Conservation (phyloP, 2,797 vertebrate species). For the Amphiprion clarkii region DNA sequence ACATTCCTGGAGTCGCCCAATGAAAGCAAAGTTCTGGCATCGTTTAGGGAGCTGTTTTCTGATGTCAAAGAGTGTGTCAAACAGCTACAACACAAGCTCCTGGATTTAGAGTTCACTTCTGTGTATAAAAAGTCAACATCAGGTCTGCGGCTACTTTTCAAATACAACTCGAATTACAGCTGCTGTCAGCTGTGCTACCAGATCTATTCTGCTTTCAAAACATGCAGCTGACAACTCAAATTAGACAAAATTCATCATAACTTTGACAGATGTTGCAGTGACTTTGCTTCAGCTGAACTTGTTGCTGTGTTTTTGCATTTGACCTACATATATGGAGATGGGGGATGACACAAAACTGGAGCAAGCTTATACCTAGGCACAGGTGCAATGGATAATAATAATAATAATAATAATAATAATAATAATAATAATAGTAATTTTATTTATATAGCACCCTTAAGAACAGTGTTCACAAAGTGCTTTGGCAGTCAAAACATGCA, state of each 20-base stretch:
- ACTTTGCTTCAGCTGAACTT: conserved; percentile 7
- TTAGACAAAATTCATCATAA: conserved; percentile 6
- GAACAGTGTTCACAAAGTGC: too few species aligned
- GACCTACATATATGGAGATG: conserved; percentile 16
- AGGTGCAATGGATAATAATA: conserved; percentile 26
- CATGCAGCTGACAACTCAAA: conserved; percentile 2
- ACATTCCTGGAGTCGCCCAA: background rate
- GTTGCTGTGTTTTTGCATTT: conserved; percentile 10
- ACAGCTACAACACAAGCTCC: background rate
- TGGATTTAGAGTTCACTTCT: background rate
- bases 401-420: too few species aligned
- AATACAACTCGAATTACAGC: background rate
- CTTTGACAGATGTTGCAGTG: conserved; percentile 24
- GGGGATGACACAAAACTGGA: conserved; percentile 20
- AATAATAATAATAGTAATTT: too few species aligned
- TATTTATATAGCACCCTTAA: too few species aligned
- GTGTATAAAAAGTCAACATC: background rate
- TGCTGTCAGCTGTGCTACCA: background rate
- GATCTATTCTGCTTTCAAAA: conserved; percentile 5
- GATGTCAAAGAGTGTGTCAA: background rate
- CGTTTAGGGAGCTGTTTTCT: background rate
- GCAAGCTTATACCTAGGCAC: conserved; percentile 29
- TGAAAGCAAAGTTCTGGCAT: background rate
- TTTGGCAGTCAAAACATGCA: too few species aligned
- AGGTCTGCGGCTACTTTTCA: background rate